Percentiles rank a stretch among this genome's conserved stretches.
Evolutionary conservation across 2,113 vertebrate species (phyloP).

Genomic region (Myxocyprinus asiaticus): DNA sequence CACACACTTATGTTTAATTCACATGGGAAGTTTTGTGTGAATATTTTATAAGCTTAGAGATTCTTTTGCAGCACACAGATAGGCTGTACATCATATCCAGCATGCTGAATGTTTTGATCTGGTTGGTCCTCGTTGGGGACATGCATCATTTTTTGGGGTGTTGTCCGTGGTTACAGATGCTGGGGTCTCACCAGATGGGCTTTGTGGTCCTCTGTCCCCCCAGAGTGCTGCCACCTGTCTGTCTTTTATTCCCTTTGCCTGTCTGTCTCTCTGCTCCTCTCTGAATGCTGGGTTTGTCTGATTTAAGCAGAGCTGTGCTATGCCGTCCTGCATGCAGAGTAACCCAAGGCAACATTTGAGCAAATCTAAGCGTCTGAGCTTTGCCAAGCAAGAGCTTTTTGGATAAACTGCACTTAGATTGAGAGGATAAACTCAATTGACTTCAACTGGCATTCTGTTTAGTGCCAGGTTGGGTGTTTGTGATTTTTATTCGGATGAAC

Average conservation of each 20-base stretch:
- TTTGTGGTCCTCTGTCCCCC: background rate
- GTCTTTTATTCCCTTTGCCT: background rate
- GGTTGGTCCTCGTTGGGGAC: background rate
- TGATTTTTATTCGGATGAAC: constrained; percentile 2
- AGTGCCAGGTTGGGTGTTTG: constrained; percentile 1
- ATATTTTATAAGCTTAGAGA: background rate
- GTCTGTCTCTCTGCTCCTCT: background rate
- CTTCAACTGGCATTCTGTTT: constrained; percentile 34
- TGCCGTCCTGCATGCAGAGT: constrained; percentile 45
- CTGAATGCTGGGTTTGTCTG: constrained; percentile 41
- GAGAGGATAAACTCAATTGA: constrained; percentile 37
- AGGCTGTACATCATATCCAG: constrained; percentile 5
- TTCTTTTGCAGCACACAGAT: background rate
- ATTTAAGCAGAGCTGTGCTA: constrained; percentile 9
- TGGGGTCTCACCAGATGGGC: constrained; percentile 35
- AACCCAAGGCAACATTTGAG: constrained; percentile 50
- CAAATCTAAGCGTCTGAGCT: constrained; percentile 54
- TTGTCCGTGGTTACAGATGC: constrained; percentile 39
- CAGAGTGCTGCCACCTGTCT: constrained; percentile 43
- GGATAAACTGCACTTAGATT: constrained; percentile 58
- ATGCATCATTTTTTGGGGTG: constrained; percentile 19
- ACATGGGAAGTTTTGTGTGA: background rate
- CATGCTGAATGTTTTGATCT: constrained; percentile 8
- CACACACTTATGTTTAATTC: constrained; percentile 31
- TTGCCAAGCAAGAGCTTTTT: constrained; percentile 51